Base-by-base conservation (phyloP, 2,113 vertebrate genomes). In the Macquaria australasica region DNA sequence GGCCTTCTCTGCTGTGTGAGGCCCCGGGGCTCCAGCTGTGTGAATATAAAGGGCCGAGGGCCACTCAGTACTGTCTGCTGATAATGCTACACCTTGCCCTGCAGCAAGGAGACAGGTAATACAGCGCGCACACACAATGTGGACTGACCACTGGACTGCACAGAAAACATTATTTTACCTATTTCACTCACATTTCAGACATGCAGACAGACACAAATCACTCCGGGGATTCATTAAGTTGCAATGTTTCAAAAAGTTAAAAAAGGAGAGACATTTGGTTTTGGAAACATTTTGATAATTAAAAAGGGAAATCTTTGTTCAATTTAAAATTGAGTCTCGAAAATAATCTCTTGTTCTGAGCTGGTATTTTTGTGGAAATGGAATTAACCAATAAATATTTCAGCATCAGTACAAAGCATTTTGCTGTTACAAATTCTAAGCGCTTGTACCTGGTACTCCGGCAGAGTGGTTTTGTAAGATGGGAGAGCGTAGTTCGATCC, bases 21-120 rank as follows among this genome's bases (percentile, higher is more conserved):
- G 83, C 66, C 18, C 92, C 94, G 3, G 96, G 94, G 68, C 75
- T 84, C 60, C 94, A 87, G 43, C 76, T 94, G 73, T 87, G 95
- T 89, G 96, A 92, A 66, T 75, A 95, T 79, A 93, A 91, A 55
- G 92, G 93, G 9, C 93, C 95, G 80, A 96, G 94, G 74, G 95
- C 89, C 88, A 94, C 87, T 4, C 97, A 98, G 79, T 96, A 96
- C 87, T 97, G 97, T 79, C 83, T 98, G 73, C 77, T 99, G 80
- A 92, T 97, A 15, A 87, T 99, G 23, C 92, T 97, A 16, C 94
- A 96, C 84, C 90, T 98, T 56, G 95, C 97, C 60, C 94, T 96
- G 71, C 87, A 93, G 84, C 91, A 96, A 0, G 96, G 96, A 43
- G 97, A 99, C 96, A 97, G 97, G 98, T 99, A 83, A 91, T 63